Evolutionary conservation across 2,888 invertebrate genomes (phyloP).

Genomic region (Ichneumoninae sp.): DNA sequence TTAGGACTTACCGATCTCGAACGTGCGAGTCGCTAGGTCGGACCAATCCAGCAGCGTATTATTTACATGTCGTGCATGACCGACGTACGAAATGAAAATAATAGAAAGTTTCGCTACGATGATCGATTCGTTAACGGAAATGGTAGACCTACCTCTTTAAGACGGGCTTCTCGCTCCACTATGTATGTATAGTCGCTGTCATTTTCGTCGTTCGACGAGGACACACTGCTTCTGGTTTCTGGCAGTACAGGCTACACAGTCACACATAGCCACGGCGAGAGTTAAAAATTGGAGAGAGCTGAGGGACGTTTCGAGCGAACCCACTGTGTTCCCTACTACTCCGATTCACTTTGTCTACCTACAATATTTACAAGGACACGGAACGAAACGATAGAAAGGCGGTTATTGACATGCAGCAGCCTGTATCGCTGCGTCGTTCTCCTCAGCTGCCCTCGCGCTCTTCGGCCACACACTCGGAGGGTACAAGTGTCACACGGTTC

Average conservation of each 20-base stretch:
- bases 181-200: constrained; percentile 60
- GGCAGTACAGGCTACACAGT: not conserved
- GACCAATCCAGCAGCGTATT: not conserved
- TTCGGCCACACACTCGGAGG: not conserved
- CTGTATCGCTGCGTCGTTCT: not conserved
- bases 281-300: not conserved
- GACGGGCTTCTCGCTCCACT: constrained; percentile 33
- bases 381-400: not conserved
- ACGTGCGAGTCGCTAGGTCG: not conserved
- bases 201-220: constrained; percentile 57
- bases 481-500: not conserved
- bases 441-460: not conserved
- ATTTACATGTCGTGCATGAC: not conserved
- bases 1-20: not conserved
- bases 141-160: not conserved
- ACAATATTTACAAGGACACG: constrained; percentile 1
- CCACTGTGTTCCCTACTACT: not conserved
- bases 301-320: not conserved
- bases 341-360: not conserved
- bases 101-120: not conserved
- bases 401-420: constrained; percentile 3
- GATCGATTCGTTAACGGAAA: not conserved
- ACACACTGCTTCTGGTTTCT: constrained; percentile 28
- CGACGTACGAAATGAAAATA: not conserved
- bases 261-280: constrained; percentile 6